A percentile compares a stretch with the other conserved stretches of the same genome.
Evolutionary conservation across 2,113 vertebrate genomes (phyloP).

Genomic region (Aythya baeri): DNA sequence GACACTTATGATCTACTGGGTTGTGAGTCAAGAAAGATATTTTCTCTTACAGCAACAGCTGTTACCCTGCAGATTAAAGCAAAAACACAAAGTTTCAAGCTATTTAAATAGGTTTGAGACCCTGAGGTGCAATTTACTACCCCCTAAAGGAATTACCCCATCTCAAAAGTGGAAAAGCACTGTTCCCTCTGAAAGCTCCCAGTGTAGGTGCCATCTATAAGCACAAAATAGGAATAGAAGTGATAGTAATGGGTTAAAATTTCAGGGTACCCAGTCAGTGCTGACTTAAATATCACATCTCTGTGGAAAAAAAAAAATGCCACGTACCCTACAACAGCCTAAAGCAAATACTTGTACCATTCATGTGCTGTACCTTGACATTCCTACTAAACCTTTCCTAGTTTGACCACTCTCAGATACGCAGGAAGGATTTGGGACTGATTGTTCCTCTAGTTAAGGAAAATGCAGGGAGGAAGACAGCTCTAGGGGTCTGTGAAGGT

Average conservation of each 20-base stretch:
- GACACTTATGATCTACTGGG: too few relatives aligned
- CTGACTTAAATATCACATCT: not conserved
- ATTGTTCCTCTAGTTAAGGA: not conserved
- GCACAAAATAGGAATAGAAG: not conserved
- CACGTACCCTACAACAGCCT: not conserved
- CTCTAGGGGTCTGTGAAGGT: not conserved
- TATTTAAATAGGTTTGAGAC: not conserved
- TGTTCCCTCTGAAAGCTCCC: not conserved
- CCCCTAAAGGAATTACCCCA: not conserved
- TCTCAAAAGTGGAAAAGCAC: not conserved
- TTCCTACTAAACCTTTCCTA: not conserved
- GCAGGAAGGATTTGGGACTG: not conserved
- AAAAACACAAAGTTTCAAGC: not conserved
- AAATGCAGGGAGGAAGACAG: not conserved
- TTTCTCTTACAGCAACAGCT: not conserved
- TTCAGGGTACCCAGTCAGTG: not conserved
- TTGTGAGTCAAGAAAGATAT: not conserved
- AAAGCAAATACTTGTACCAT: not conserved
- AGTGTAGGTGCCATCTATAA: not conserved
- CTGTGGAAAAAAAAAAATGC: not conserved
- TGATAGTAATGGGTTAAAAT: fast-evolving
- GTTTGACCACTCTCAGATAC: not conserved
- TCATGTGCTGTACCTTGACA: not conserved
- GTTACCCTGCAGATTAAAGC: not conserved
- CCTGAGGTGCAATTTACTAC: not conserved